phyloP scores from a whole-genome alignment of 2,888 invertebrate species.

The Heliconius aoede region DNA sequence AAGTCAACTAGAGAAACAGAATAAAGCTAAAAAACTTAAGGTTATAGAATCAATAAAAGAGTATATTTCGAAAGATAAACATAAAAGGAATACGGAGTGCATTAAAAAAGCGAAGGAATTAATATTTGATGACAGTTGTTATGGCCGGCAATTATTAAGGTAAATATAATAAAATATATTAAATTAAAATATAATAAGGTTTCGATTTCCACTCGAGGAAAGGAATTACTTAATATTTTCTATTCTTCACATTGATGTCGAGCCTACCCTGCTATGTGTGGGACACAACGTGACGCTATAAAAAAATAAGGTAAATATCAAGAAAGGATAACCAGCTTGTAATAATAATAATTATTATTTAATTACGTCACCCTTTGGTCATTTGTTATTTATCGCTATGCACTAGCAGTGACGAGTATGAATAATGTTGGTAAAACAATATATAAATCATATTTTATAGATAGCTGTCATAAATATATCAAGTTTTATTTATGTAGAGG shows the following conservation, averaged over 20 bases:
- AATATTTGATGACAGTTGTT: conserved; percentile 63
- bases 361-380: conserved; percentile 5
- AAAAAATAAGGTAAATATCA: conserved; percentile 53
- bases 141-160: conserved; percentile 64
- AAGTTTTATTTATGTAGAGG: neutral
- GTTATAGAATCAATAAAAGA: conserved; percentile 22
- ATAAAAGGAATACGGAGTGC: conserved; percentile 48
- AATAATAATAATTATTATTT: conserved; percentile 1
- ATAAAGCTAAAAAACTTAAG: conserved; percentile 48
- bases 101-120: conserved; percentile 58
- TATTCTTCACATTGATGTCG: no score
- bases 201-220: no score
- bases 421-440: neutral
- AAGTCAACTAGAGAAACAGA: conserved; percentile 51
- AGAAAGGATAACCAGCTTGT: neutral
- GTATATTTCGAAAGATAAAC: conserved; percentile 46
- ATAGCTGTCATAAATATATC: neutral
- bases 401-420: neutral
- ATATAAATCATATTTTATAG: neutral
- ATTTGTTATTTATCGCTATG: neutral
- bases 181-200: no score
- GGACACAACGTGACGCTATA: no score
- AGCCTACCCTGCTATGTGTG: no score
- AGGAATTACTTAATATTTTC: no score
- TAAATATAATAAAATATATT: no score